These are phyloP conservation scores for Luffia ferchaultella DNA, from an alignment of 2,888 invertebrate genomes.

Conservation along the genomic window DNA sequence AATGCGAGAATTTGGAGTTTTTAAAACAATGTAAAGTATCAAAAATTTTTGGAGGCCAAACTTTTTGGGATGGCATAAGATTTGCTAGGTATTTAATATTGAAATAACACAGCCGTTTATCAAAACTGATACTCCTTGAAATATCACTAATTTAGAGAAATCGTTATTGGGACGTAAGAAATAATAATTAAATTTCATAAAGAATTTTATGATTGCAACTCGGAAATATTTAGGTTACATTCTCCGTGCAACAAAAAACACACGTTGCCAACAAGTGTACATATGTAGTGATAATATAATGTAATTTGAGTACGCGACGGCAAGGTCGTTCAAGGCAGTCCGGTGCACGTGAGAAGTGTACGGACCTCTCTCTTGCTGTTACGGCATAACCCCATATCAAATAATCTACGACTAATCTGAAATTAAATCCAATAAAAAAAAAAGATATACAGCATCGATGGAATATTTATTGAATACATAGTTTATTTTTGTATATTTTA, in stretches of 20 bases:
- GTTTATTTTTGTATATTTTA: not conserved
- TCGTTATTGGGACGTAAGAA: not conserved
- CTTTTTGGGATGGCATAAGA: no score
- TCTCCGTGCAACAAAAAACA: not conserved
- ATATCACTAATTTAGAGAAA: not conserved
- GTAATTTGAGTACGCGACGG: conserved; percentile 6
- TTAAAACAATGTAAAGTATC: no score
- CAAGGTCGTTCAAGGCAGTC: conserved; percentile 62
- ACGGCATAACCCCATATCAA: not conserved
- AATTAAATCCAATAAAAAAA: not conserved
- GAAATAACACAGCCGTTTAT: no score
- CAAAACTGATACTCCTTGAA: no score
- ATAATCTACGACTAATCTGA: not conserved
- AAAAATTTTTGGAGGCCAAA: no score
- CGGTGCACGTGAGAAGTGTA: conserved; percentile 44
- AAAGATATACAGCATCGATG: not conserved
- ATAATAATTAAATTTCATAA: not conserved
- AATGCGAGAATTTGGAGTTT: no score
- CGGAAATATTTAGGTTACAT: not conserved
- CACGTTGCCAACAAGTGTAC: not conserved
- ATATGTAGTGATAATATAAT: no score
- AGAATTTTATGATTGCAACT: not conserved
- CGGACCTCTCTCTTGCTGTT: conserved; percentile 16
- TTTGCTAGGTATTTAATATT: no score
- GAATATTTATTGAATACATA: not conserved